Evolutionary conservation across 2,797 vertebrate species (phyloP).

Genomic region (Typhlichthys eigenmanni): DNA sequence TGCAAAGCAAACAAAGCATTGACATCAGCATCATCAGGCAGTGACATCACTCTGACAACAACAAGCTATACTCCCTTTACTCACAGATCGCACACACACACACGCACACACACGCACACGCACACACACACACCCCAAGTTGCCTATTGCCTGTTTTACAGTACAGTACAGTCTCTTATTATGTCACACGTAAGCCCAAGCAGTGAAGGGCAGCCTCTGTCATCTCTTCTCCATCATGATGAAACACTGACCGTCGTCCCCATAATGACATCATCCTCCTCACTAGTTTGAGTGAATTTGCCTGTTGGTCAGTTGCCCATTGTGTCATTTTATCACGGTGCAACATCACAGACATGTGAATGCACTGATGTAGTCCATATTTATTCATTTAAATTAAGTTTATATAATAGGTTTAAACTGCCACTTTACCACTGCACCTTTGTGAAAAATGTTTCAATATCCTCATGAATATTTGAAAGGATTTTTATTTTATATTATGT

Average conservation of each 20-base stretch:
- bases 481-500: background rate
- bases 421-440: background rate
- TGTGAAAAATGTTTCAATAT: background rate
- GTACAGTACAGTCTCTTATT: slow-evolving; percentile 60
- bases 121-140: slow-evolving; percentile 17
- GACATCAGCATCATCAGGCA: slow-evolving; percentile 58
- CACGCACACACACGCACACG: background rate
- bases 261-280: slow-evolving; percentile 61
- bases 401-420: too few relatives aligned
- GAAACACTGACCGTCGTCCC: slow-evolving; percentile 40
- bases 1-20: slow-evolving; percentile 40
- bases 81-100: slow-evolving; percentile 11
- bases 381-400: background rate
- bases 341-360: too few relatives aligned
- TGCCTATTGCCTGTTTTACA: slow-evolving; percentile 53
- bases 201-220: slow-evolving; percentile 60
- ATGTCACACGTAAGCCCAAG: slow-evolving; percentile 49
- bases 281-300: slow-evolving; percentile 6
- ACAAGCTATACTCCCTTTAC: slow-evolving; percentile 12
- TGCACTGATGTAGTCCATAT: too few relatives aligned
- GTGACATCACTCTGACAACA: slow-evolving; percentile 55
- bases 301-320: slow-evolving; percentile 12
- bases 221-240: slow-evolving; percentile 41
- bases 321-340: slow-evolving; percentile 3
- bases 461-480: too few relatives aligned